These are phyloP conservation scores for Squalus acanthias DNA, from an alignment of 2,797 vertebrate species.

Conservation along the genomic window DNA sequence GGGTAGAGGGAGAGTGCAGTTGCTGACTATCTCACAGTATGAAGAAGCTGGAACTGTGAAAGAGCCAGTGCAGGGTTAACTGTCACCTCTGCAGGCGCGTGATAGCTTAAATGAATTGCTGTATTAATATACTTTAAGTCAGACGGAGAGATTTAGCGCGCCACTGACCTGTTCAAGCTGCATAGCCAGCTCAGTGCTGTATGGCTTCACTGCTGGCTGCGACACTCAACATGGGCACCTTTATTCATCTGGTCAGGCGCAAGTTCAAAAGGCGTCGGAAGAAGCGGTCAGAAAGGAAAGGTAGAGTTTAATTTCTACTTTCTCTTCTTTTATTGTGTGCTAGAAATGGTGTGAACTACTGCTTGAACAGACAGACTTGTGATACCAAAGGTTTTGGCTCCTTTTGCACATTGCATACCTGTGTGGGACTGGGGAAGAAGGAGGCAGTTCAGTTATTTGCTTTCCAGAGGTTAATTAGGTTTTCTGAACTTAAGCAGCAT, in stretches of 20 bases:
- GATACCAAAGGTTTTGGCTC: background rate
- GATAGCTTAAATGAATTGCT: background rate
- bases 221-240: slow-evolving; percentile 54
- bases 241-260: slow-evolving; percentile 56
- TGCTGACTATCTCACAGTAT: background rate
- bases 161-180: slow-evolving; percentile 38
- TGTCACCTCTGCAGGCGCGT: slow-evolving; percentile 22
- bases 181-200: slow-evolving; percentile 32
- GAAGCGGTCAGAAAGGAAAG: slow-evolving; percentile 72
- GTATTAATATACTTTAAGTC: slow-evolving; percentile 39
- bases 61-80: slow-evolving; percentile 15
- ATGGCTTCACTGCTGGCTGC: slow-evolving; percentile 58
- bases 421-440: background rate
- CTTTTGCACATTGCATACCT: background rate
- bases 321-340: background rate
- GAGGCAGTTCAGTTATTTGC: background rate
- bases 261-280: slow-evolving; percentile 69
- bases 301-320: slow-evolving; percentile 53
- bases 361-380: background rate
- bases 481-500: background rate
- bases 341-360: background rate
- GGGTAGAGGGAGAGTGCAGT: background rate
- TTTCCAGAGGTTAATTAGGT: background rate
- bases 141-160: slow-evolving; percentile 47
- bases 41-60: slow-evolving; percentile 18